phyloP scores from a whole-genome alignment of 2,888 invertebrate species.

The Electrophaes corylata region DNA sequence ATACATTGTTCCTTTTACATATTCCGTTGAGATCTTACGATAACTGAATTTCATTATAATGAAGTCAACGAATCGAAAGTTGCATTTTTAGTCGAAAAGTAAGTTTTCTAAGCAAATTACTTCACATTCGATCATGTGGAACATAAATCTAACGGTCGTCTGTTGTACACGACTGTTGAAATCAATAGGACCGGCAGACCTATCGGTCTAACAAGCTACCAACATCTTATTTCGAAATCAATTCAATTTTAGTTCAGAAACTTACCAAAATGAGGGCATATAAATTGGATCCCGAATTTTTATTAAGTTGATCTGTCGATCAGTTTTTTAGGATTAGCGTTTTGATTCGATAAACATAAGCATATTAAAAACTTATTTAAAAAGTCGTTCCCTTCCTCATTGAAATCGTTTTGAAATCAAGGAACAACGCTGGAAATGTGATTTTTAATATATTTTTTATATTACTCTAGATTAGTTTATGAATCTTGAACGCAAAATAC shows the following conservation, averaged over 20 bases:
- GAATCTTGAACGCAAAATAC: not conserved
- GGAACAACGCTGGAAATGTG: not conserved
- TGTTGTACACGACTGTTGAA: constrained; percentile 46
- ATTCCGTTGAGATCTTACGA: constrained; percentile 75
- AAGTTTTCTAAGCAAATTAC: constrained; percentile 51
- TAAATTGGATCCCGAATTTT: constrained; percentile 17
- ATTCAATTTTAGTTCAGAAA: constrained; percentile 13
- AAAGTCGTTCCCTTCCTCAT: not conserved
- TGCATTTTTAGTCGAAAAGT: constrained; percentile 63
- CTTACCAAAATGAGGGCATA: constrained; percentile 22
- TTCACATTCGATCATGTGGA: constrained; percentile 62
- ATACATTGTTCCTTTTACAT: constrained; percentile 72
- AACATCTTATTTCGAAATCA: constrained; percentile 26
- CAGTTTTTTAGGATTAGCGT: constrained; percentile 7
- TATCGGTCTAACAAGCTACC: constrained; percentile 11
- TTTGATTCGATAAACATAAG: constrained; percentile 1
- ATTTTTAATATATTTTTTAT: not conserved
- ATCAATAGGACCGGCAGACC: constrained; percentile 33
- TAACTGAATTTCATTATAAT: constrained; percentile 71
- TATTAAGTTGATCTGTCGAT: constrained; percentile 15
- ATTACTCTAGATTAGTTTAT: too few species aligned
- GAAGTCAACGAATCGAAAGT: constrained; percentile 71
- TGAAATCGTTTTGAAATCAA: not conserved
- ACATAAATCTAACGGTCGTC: constrained; percentile 70
- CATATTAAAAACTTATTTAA: not conserved